Evolutionary conservation across 2,888 invertebrate genomes (phyloP).

Genomic region (Yponomeuta cagnagella): DNA sequence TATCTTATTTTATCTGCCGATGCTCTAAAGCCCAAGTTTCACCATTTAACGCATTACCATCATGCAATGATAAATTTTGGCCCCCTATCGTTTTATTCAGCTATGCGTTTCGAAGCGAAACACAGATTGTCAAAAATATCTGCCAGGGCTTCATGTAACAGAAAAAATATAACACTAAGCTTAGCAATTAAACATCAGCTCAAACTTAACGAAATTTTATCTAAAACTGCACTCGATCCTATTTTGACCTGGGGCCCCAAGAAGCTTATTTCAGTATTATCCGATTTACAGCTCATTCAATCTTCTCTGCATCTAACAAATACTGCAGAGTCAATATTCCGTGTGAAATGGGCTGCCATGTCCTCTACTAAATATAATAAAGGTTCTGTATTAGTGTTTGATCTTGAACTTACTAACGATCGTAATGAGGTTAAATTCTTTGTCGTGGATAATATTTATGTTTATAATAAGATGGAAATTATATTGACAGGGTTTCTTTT

Average conservation of each 20-base stretch:
- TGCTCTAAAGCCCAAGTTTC: conserved; percentile 15
- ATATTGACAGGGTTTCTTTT: conserved; percentile 6
- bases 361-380: conserved; percentile 7
- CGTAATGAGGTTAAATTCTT: not conserved
- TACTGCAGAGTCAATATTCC: conserved; percentile 2
- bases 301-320: not conserved
- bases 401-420: not conserved
- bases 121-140: conserved; percentile 14
- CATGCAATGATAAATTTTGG: conserved; percentile 9
- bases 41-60: conserved; percentile 14
- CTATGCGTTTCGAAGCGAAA: conserved; percentile 16
- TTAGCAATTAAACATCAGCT: conserved; percentile 16
- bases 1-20: conserved; percentile 7
- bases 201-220: conserved; percentile 13
- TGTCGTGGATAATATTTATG: conserved; percentile 5
- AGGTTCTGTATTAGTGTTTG: conserved; percentile 7
- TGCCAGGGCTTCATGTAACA: conserved; percentile 13
- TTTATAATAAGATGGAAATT: conserved; percentile 1
- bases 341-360: conserved; percentile 10
- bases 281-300: not conserved
- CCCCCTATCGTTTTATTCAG: conserved; percentile 8
- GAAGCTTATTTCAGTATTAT: not conserved
- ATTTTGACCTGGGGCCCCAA: conserved; percentile 1
- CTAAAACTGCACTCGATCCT: not conserved
- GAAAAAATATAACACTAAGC: conserved; percentile 10